Base-by-base conservation (phyloP, 2,113 vertebrate species). In the Sisor rabdophorus region DNA sequence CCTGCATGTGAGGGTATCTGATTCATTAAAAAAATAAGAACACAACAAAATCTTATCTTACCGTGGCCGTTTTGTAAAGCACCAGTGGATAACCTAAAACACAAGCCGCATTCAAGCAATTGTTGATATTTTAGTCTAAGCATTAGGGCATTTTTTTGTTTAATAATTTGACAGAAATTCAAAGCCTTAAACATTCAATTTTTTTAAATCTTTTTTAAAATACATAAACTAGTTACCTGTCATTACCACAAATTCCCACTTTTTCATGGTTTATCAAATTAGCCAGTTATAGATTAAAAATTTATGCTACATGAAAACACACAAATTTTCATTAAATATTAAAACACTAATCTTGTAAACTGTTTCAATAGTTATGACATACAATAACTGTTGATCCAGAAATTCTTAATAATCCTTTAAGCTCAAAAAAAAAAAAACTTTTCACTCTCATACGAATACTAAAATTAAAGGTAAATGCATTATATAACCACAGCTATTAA, bases 61-160 rank as follows among this genome's bases (percentile, higher is more conserved):
- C 95, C 93, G 36, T 93, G 96, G 82, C 96, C 96, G 84, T 97
- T 98, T 88, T 95, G 94, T 93, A 98, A 92, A 76, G 93, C 91
- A 86, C 94, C 95, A 88, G 97, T 92, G 79, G 95, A 95, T 89
- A 99, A 93, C 92, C 96, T 98, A 83, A 77, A 89, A 84, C 78
- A 63, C 87, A 40, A 19, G 69, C 16, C 16, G 28, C 28, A 19
- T 52, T 69, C 26, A 52, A 30, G 10, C 19, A 44, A 44, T 6
- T 20, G 9, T 11, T n/a, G 28, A 36, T 20, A 63, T 36, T 11
- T 19, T 9, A 40, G 11, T 40, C 19, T n/a, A 11, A 40, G 32
- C 19, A 40, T 40, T n/a, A 40, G 28, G 4, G 2, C 16, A 32
- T 8, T 59, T 28, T 12, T 59, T 17, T 17, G 32, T 4, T 6